Percentiles rank a stretch among this genome's conserved stretches.
Evolutionary conservation across 2,113 vertebrate species (phyloP).

Genomic region (Cervus canadensis): DNA sequence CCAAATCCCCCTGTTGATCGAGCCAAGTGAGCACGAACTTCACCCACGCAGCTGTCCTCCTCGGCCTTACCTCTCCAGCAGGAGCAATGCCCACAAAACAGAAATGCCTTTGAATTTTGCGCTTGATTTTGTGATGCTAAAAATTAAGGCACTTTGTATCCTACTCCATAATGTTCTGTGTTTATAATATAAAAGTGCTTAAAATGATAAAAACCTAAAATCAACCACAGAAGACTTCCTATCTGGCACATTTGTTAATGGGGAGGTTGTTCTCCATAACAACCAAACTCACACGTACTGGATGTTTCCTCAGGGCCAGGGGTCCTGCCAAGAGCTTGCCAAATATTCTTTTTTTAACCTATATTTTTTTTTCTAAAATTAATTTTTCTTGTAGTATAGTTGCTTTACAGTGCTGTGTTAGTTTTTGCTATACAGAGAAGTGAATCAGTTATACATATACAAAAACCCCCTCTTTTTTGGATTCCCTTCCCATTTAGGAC

Average conservation of each 20-base stretch:
- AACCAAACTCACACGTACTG: neutral
- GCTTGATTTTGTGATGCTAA: neutral
- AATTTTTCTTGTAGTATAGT: neutral
- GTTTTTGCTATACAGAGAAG: neutral
- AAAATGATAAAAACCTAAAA: slow-evolving; percentile 16
- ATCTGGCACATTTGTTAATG: neutral
- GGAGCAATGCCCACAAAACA: neutral
- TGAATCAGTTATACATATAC: neutral
- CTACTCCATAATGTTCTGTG: neutral
- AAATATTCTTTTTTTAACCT: neutral
- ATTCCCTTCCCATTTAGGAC: neutral
- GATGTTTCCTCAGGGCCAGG: neutral
- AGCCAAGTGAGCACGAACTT: neutral
- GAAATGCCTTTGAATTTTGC: neutral
- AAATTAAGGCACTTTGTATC: neutral
- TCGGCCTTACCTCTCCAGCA: neutral
- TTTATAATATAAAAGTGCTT: neutral
- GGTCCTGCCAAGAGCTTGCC: neutral
- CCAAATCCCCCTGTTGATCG: neutral
- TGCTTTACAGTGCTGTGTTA: neutral
- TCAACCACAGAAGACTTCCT: neutral
- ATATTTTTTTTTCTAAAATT: neutral
- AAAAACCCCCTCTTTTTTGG: neutral
- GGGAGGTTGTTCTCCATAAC: neutral
- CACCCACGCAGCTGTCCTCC: neutral